A percentile compares a stretch with the other conserved stretches of the same genome.
These are phyloP conservation scores for Eupeodes corollae DNA, from an alignment of 1,140 invertebrate genomes.

Conservation along the genomic window DNA sequence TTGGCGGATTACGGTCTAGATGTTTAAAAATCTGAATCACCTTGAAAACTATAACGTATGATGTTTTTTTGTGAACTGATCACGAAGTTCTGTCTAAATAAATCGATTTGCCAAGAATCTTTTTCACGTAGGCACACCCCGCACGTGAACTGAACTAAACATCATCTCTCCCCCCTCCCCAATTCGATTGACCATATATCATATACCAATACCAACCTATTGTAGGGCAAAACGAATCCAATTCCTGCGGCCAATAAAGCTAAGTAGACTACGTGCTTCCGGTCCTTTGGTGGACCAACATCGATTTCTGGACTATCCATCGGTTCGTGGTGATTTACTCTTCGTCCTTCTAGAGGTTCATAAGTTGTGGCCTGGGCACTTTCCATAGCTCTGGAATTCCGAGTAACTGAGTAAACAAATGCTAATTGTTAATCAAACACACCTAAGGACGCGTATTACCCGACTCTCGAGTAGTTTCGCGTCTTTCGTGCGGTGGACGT, in stretches of 20 bases:
- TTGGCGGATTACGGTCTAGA: too few species aligned
- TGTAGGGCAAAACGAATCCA: constrained; percentile 82
- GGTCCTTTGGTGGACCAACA: constrained; percentile 50
- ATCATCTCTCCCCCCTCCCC: too few species aligned
- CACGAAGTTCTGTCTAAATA: constrained; percentile 2
- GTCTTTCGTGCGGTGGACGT: too few species aligned
- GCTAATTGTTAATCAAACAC: too few species aligned
- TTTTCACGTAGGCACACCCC: not conserved
- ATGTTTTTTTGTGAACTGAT: constrained; percentile 3
- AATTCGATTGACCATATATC: not conserved
- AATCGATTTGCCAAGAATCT: not conserved
- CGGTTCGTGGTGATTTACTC: constrained; percentile 17
- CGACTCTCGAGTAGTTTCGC: too few species aligned
- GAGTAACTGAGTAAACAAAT: too few species aligned
- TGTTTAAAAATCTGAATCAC: not conserved
- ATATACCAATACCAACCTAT: constrained; percentile 54
- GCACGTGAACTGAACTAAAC: too few species aligned
- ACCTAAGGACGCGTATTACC: too few species aligned
- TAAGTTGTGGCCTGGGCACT: constrained; percentile 30
- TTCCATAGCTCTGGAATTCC: constrained; percentile 3
- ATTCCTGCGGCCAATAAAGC: constrained; percentile 74
- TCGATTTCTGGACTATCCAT: constrained; percentile 35
- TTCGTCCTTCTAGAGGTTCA: constrained; percentile 27
- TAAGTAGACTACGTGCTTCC: constrained; percentile 66
- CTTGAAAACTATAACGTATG: too few species aligned